phyloP scores from a whole-genome alignment of 2,888 invertebrate species.

The Leptinotarsa peninsularis region DNA sequence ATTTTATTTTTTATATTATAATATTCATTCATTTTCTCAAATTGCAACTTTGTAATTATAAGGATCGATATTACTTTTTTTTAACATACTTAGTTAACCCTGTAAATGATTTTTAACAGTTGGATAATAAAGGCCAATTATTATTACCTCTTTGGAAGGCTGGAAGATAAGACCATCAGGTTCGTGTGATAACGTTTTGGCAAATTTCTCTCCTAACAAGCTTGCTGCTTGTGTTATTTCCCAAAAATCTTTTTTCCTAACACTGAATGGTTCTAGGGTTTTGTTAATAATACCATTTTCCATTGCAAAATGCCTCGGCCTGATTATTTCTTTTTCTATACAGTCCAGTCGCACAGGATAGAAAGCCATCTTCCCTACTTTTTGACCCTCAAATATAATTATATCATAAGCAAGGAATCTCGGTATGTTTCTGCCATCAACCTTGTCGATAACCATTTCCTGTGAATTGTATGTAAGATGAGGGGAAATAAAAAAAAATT shows the following conservation, averaged over 20 bases:
- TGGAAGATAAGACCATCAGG: slow-evolving; percentile 99
- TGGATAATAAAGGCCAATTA: no score
- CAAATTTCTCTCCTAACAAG: slow-evolving; percentile 86
- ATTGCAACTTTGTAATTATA: no score
- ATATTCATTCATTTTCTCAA: no score
- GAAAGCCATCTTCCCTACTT: slow-evolving; percentile 83
- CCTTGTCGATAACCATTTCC: slow-evolving; percentile 97
- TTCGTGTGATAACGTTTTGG: slow-evolving; percentile 87
- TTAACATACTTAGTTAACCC: no score
- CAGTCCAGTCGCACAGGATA: slow-evolving; percentile 79
- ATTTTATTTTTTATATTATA: no score
- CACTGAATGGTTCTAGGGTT: slow-evolving; percentile 87
- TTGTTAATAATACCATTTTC: slow-evolving; percentile 80
- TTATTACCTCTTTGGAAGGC: slow-evolving; percentile 76
- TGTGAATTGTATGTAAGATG: slow-evolving; percentile 59
- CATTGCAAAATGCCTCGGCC: slow-evolving; percentile 81
- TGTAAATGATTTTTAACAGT: no score
- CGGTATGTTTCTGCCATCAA: slow-evolving; percentile 79
- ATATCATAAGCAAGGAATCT: slow-evolving; percentile 96
- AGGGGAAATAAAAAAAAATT: no score
- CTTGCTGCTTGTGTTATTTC: slow-evolving; percentile 78
- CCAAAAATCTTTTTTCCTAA: slow-evolving; percentile 93
- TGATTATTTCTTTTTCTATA: slow-evolving; percentile 80
- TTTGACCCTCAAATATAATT: slow-evolving; percentile 82
- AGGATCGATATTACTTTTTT: no score